Evolutionary conservation across 2,888 invertebrate genomes (phyloP).

Genomic region (Adelognathus sp.): DNA sequence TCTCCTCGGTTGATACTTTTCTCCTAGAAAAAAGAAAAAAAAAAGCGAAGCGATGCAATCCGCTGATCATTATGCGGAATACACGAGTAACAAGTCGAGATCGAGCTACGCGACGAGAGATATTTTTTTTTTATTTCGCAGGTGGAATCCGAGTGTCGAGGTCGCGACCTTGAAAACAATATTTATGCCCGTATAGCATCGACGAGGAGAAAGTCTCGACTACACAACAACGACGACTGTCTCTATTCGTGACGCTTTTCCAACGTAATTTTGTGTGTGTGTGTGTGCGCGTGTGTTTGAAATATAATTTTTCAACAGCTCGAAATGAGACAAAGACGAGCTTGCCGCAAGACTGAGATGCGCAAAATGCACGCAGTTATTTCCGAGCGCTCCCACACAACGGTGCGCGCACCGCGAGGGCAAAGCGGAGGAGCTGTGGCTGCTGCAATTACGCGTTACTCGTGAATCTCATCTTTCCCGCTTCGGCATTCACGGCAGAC

Average conservation of each 20-base stretch:
- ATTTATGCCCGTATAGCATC: background rate
- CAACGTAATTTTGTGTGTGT: no score
- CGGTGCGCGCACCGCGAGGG: conserved; percentile 37
- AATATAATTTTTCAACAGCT: background rate
- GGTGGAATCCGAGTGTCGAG: conserved; percentile 17
- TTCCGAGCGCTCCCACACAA: conserved; percentile 26
- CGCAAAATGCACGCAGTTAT: background rate
- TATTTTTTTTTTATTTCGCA: background rate
- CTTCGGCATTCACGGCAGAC: conserved; percentile 19
- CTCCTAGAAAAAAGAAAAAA: no score
- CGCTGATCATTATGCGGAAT: no score
- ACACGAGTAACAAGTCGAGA: background rate
- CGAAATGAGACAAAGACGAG: background rate
- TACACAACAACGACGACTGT: no score
- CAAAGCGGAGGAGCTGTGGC: no score
- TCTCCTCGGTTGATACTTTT: background rate
- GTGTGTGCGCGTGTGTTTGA: no score
- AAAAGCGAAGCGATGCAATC: no score
- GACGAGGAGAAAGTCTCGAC: background rate
- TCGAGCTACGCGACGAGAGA: background rate
- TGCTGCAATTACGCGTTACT: conserved; percentile 26
- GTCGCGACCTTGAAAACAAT: conserved; percentile 44
- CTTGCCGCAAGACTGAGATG: background rate
- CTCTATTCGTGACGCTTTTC: no score
- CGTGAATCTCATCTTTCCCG: conserved; percentile 47